Base-by-base conservation (phyloP, 2,113 vertebrate genomes). In the Clarias magur region DNA sequence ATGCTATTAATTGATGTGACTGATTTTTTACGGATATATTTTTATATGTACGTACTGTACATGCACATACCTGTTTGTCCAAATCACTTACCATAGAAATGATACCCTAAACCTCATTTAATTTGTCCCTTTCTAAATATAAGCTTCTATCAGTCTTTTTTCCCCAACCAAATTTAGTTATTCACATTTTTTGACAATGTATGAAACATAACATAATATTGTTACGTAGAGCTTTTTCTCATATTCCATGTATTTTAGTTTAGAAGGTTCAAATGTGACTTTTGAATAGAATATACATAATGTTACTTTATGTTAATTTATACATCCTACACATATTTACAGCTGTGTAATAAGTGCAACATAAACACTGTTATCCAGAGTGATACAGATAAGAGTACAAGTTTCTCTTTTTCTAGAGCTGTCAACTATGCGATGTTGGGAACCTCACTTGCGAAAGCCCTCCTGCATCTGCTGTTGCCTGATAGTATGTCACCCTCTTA, bases 361-460 rank as follows among this genome's bases (percentile, higher is more conserved):
- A 78, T 78, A 53, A 19, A 7, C 54, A 54, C n/a, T 54, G 11
- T 13, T 75, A 3, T 56, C 25, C 27, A 80, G 27, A 34, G 54
- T 59, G 5, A 60, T 38, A 38, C 19, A 38, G 57, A 80, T 60
- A 60, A 80, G 17, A 15, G 25, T 62, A 30, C 19, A 42, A 38
- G 30, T 81, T 25, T 81, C 59, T 62, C 30, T 59, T 79, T 78
- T n/a, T 75, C 60, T 23, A 96, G 95, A 89, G 95, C 95, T 27
- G 80, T 95, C 85, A 95, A 94, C 85, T 96, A 94, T 86, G 95
- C 93, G 72, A 91, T 90, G 62, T 79, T 93, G 6, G 94, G 95
- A 86, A 94, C 92, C 87, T 85, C 95, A 25, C 85, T 96, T 0
- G 94, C 95, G 87, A 95, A 95, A 93, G 94, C 95, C 78, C 89